Conservation (phyloP, 2,113 vertebrate species). For the Protobothrops flavoviridis region DNA sequence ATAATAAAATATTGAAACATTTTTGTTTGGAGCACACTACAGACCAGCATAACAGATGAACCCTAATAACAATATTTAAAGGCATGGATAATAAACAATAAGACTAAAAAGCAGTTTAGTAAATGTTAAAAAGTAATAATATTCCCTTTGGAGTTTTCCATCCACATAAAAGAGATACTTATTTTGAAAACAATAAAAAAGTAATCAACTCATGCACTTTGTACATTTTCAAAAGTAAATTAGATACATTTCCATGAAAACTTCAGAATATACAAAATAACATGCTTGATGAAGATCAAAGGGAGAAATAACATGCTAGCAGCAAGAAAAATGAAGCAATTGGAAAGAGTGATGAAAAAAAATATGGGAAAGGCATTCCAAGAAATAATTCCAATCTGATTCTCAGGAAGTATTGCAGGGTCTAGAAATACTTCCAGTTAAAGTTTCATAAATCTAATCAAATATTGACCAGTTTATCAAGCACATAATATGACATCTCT, state of each 20-base stretch:
- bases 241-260: constrained; percentile 3
- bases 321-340: neutral
- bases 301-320: neutral
- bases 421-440: neutral
- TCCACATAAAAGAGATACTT: neutral
- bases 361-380: neutral
- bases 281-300: neutral
- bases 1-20: neutral
- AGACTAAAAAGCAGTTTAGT: neutral
- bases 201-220: neutral
- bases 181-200: neutral
- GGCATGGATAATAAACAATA: neutral
- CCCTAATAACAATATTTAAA: neutral
- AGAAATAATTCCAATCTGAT: neutral
- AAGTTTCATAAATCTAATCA: neutral
- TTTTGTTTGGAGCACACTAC: neutral
- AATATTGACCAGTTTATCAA: neutral
- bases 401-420: neutral
- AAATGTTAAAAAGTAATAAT: neutral
- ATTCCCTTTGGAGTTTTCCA: neutral
- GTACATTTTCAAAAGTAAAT: neutral
- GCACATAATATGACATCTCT: neutral
- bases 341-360: neutral
- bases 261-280: constrained; percentile 2
- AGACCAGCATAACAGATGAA: neutral